Base-by-base conservation (phyloP, 2,888 invertebrate species). In the Carterocephalus palaemon region DNA sequence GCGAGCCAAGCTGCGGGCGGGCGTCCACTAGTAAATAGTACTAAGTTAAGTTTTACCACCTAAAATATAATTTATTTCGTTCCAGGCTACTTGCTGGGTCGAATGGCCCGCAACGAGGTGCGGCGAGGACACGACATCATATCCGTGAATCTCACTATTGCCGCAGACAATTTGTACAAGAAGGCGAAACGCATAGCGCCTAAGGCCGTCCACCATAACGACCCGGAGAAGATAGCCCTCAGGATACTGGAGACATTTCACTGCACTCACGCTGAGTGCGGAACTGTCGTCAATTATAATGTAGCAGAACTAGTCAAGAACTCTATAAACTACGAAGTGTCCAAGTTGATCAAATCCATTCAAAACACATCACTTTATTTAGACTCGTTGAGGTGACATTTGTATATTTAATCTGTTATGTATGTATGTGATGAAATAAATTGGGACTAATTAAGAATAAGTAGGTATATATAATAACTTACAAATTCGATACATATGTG, bases 61-160 rank as follows among this genome's bases (percentile, higher is more conserved):
- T 5, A 36, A 36, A 15, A 16, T 24, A 6, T 9, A 15, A 12
- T 4, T 13, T 40, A 6, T 19, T n/a, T 10, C 13, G 24, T 75
- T 79, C 16, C 76, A 84, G 84, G 84, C 28, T 84, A 81, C 53
- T 54, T 83, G 20, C 53, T 84, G 22, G 83, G 82, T 0, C 70
- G 75, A 4, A 75, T 75, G 70, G 68, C 78, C 3, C 74, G 69
- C 3, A 66, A 55, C 15, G 77, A 76, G 37, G 59, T 70, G 24
- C 70, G 66, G 22, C 67, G 69, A 15, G 61, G 42, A 41, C 69
- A 68, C 46, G 80, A 76, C 23, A 56, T 82, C 7, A 54, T 80
- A 4, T 68, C 79, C 1, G 63, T 66, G 48, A 82, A 81, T 51
- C 57, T 85, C 16, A 76, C 79, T 1, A 42, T 64, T 1, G 52